Evolutionary conservation across 30 jellyfish, hydroid and myxozoan species (phyloP).

Genomic region (Aurelia coerulea): DNA sequence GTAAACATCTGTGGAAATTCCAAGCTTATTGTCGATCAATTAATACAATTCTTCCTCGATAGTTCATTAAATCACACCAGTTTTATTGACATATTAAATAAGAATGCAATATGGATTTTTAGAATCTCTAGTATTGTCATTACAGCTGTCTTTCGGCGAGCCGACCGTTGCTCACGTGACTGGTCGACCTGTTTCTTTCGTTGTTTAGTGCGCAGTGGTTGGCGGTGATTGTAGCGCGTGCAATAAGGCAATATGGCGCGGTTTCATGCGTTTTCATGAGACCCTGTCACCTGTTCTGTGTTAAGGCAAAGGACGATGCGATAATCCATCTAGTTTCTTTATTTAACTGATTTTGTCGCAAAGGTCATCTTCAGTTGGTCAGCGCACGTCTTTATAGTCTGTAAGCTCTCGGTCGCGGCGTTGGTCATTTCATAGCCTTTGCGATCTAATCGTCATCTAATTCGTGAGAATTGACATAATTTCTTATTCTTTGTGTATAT

Average conservation of each 20-base stretch:
- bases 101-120: constrained; percentile 42
- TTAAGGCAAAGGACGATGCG: background rate
- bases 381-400: no score
- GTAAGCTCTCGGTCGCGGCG: no score
- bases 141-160: constrained; percentile 24
- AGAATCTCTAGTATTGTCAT: constrained; percentile 39
- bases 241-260: constrained; percentile 26
- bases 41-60: constrained; percentile 9
- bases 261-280: constrained; percentile 51
- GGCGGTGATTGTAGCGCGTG: constrained; percentile 4
- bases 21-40: constrained; percentile 30
- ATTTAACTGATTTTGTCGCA: constrained; percentile 6
- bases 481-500: no score
- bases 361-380: constrained; percentile 20
- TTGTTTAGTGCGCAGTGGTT: constrained; percentile 33
- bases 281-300: constrained; percentile 47
- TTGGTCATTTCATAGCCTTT: no score
- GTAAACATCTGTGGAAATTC: constrained; percentile 34
- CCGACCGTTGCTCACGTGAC: constrained; percentile 4
- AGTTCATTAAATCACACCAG: constrained; percentile 27
- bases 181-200: constrained; percentile 6
- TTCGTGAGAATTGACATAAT: no score
- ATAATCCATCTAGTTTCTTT: constrained; percentile 28
- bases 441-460: no score
- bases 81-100: constrained; percentile 32